phyloP scores from a whole-genome alignment of 2,888 invertebrate species.

The Drosophila basisetae region DNA sequence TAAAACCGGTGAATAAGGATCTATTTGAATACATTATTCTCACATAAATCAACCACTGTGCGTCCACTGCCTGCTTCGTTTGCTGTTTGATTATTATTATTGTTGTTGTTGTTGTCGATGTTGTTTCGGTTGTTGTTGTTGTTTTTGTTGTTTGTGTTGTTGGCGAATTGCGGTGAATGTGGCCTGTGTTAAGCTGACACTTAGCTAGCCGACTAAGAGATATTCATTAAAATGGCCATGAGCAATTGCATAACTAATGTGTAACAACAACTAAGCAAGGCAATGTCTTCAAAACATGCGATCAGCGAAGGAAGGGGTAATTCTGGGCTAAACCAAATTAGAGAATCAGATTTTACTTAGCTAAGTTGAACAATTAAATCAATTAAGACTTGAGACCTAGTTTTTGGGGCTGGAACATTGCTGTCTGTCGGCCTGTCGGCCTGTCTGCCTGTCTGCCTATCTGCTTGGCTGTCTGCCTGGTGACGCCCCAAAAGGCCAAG shows the following conservation, averaged over 20 bases:
- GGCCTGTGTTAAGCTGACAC: constrained; percentile 60
- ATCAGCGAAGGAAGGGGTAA: neutral
- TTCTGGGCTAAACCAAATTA: constrained; percentile 10
- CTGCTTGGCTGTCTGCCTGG: constrained; percentile 1
- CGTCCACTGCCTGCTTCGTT: constrained; percentile 13
- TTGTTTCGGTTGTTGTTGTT: constrained; percentile 2
- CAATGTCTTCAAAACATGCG: constrained; percentile 4
- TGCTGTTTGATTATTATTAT: constrained; percentile 6
- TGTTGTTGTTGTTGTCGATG: constrained; percentile 7
- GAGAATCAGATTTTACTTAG: constrained; percentile 29
- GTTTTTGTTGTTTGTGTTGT: constrained; percentile 9
- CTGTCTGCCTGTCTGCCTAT: neutral
- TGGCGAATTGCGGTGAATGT: constrained; percentile 22
- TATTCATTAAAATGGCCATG: constrained; percentile 64
- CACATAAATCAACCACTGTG: constrained; percentile 36
- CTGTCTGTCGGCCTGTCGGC: neutral
- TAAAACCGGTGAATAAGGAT: neutral
- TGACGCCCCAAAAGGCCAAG: constrained; percentile 64
- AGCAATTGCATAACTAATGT: constrained; percentile 66
- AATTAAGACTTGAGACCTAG: constrained; percentile 54
- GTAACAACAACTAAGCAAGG: constrained; percentile 40
- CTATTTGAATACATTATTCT: neutral
- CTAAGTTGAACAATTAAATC: constrained; percentile 65
- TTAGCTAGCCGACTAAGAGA: constrained; percentile 60
- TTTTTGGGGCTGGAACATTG: constrained; percentile 18